phyloP scores from a whole-genome alignment of 2,113 vertebrate genomes.

The Hyperoodon ampullatus region DNA sequence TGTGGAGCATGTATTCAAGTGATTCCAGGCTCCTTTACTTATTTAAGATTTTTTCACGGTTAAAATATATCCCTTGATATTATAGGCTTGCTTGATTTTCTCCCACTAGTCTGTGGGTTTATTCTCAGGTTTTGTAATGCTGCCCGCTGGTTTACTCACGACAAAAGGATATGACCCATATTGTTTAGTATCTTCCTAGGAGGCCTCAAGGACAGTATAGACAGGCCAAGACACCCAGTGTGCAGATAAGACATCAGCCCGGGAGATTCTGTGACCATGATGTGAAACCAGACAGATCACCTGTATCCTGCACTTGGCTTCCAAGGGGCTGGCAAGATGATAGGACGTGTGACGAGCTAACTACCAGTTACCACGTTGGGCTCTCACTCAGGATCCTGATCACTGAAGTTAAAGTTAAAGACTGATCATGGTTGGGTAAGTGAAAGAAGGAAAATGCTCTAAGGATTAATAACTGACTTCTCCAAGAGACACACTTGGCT shows the following conservation, averaged over 20 bases:
- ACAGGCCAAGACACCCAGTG: neutral
- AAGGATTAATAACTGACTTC: neutral
- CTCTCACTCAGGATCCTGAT: neutral
- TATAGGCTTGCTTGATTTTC: neutral
- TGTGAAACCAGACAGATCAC: neutral
- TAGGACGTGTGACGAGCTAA: rapidly evolving
- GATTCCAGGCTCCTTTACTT: neutral
- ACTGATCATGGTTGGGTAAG: neutral
- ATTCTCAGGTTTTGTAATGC: neutral
- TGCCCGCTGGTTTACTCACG: neutral
- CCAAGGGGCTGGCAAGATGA: rapidly evolving
- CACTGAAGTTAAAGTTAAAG: neutral
- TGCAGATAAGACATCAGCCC: neutral
- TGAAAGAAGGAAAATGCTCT: neutral
- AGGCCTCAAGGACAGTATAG: neutral
- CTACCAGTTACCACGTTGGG: neutral
- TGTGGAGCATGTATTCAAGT: neutral
- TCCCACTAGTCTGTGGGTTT: neutral
- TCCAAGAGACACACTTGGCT: neutral
- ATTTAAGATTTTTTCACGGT: neutral
- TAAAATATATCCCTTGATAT: neutral
- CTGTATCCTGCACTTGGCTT: neutral
- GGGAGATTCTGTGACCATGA: neutral
- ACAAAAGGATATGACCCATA: neutral
- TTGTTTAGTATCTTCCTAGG: neutral